Evolutionary conservation across 2,797 vertebrate genomes (phyloP), one percentile per base, ranked within the genome.

Genomic region (Enteromius treurensis): DNA sequence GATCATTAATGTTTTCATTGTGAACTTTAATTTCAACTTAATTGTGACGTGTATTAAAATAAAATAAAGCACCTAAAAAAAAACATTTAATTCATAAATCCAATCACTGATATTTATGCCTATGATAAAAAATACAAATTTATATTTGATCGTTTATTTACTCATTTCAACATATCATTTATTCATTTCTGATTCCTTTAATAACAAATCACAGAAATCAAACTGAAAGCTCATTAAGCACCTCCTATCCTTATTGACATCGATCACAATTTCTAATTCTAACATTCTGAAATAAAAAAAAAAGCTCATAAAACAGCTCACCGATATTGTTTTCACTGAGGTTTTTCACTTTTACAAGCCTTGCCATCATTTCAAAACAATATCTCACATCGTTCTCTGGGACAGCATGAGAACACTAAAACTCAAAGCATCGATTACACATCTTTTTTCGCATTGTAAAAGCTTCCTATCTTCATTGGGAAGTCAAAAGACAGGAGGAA

Each of bases 401-500:
- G 47, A 19, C 21, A 34, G 47, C 49, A 51, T 34, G 29, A 53
- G 40, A 45, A 26, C 40, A 26, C 17, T 74, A 34, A 34, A 53
- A 53, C 45, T 1, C 3, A 23, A 67, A 23, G 32, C 42, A 51
- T 23, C 3, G 62, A 23, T 67, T 79, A 55, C 49, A 40, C n/a
- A 34, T 29, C 42, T 51, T 34, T 34, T 47, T 26, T 17, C 7
- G 15, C 3, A 51, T 13, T 4, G 67, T 67, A 40, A 80, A 68
- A 69, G 51, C 78, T 42, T 55, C 34, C n/a, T 0, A 17, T 79
- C 49, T 53, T 37, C 19, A 55, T 7, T 37, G 68, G 23, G 47
- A 26, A 77, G 75, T 67, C 79, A 84, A 87, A 77, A 75, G 79
- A 62, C 83, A 82, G 19, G 37, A 21, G 32, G 64, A 40, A 84